These are phyloP conservation scores for Motacilla alba DNA, from an alignment of 2,113 vertebrate genomes.

Conservation along the genomic window DNA sequence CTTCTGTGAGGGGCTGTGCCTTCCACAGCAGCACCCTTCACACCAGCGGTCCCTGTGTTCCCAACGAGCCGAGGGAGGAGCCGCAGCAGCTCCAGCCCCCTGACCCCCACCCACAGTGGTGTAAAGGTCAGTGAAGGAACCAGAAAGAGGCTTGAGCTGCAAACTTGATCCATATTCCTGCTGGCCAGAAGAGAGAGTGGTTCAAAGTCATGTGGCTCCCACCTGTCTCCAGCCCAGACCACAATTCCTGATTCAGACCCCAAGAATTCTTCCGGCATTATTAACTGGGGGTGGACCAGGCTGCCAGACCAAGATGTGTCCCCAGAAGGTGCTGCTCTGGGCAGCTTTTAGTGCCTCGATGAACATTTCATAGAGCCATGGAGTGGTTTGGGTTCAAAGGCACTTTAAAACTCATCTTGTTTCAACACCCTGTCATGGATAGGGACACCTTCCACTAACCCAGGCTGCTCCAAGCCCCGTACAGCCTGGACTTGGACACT, in stretches of 20 bases:
- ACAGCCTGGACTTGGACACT: neutral
- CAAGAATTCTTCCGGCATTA: neutral
- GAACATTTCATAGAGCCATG: neutral
- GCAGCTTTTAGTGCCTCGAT: neutral
- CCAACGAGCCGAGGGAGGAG: neutral
- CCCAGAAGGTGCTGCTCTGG: neutral
- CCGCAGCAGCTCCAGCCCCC: neutral
- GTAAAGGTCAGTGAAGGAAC: neutral
- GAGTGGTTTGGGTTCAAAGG: neutral
- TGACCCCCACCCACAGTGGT: neutral
- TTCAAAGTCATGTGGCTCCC: neutral
- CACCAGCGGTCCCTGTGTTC: neutral
- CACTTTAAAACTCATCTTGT: neutral
- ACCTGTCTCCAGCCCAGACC: neutral
- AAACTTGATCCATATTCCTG: neutral
- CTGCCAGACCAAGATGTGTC: neutral
- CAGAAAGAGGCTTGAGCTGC: neutral
- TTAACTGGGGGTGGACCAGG: neutral
- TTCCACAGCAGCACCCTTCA: neutral
- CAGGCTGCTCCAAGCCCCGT: fast-evolving
- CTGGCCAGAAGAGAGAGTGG: neutral
- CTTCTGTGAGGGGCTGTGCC: neutral
- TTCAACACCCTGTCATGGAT: neutral
- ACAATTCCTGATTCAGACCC: neutral
- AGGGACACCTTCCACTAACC: neutral